Evolutionary conservation across 2,888 invertebrate genomes (phyloP).

Genomic region (Drosophila neotestacea): DNA sequence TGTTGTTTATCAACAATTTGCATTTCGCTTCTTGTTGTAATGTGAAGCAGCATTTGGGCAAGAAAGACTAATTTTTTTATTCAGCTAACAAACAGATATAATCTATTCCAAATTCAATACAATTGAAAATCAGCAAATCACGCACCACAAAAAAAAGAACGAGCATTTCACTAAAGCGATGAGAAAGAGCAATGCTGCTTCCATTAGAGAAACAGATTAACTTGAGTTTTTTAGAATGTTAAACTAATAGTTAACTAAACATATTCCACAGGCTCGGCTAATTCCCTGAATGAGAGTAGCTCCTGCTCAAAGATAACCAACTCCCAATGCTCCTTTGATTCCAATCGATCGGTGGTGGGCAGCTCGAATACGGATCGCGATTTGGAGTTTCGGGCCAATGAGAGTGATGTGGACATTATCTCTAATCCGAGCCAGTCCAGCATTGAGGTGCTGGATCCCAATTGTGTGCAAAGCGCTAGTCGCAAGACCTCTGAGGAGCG

Average conservation of each 20-base stretch:
- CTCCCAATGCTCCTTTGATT: conserved; percentile 84
- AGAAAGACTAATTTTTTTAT: conserved; percentile 21
- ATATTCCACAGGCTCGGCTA: conserved; percentile 83
- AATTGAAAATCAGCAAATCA: conserved; percentile 12
- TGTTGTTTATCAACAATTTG: conserved; percentile 44
- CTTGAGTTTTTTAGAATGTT: background rate
- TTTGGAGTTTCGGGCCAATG: conserved; percentile 83
- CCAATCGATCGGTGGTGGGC: conserved; percentile 85
- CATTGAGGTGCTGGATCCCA: conserved; percentile 87
- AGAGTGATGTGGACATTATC: conserved; percentile 90
- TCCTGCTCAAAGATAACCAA: conserved; percentile 85
- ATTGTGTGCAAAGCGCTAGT: conserved; percentile 62
- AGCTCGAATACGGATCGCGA: conserved; percentile 84
- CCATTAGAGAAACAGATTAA: conserved; percentile 45
- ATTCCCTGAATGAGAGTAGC: conserved; percentile 85
- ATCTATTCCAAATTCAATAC: conserved; percentile 44
- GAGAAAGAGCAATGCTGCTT: conserved; percentile 59
- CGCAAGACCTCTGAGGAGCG: conserved; percentile 86
- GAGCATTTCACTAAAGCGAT: conserved; percentile 32
- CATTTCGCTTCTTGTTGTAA: conserved; percentile 51
- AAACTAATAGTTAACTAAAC: background rate
- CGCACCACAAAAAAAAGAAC: conserved; percentile 23
- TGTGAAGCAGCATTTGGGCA: conserved; percentile 70
- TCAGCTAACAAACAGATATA: conserved; percentile 11
- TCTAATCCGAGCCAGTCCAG: conserved; percentile 91